phyloP scores from a whole-genome alignment of 2,888 invertebrate genomes.

The Rambutsinella grinnellia region DNA sequence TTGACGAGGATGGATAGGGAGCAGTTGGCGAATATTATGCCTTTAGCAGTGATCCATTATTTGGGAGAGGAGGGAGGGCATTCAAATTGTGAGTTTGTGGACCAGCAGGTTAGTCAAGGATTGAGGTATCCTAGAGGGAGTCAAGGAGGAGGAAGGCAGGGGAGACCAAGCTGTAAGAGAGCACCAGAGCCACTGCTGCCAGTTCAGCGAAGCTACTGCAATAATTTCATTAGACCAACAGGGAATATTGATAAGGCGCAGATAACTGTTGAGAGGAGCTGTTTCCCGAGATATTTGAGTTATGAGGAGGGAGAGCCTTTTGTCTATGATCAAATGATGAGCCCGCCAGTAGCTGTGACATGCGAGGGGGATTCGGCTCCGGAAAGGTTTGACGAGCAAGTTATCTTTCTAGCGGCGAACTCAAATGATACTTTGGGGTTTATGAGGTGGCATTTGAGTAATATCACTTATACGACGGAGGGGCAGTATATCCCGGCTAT shows the following conservation, averaged over 20 bases:
- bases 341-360: background rate
- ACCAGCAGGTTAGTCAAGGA: background rate
- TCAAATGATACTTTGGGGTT: slow-evolving; percentile 14
- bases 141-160: background rate
- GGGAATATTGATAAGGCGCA: background rate
- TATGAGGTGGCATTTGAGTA: slow-evolving; percentile 20
- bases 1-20: background rate
- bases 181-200: background rate
- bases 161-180: background rate
- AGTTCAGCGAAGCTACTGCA: background rate
- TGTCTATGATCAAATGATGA: background rate
- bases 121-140: background rate
- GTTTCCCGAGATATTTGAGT: background rate
- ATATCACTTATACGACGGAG: background rate
- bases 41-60: slow-evolving; percentile 6
- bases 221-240: background rate
- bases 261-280: background rate
- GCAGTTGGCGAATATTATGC: background rate
- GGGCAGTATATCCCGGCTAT: background rate
- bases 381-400: slow-evolving; percentile 9
- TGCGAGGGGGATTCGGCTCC: slow-evolving; percentile 21
- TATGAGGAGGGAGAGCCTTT: background rate
- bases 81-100: no score
- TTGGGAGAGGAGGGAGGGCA: background rate
- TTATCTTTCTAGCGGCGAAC: slow-evolving; percentile 1